Base-by-base conservation (phyloP, 2,113 vertebrate species). In the Rallus limicola region DNA sequence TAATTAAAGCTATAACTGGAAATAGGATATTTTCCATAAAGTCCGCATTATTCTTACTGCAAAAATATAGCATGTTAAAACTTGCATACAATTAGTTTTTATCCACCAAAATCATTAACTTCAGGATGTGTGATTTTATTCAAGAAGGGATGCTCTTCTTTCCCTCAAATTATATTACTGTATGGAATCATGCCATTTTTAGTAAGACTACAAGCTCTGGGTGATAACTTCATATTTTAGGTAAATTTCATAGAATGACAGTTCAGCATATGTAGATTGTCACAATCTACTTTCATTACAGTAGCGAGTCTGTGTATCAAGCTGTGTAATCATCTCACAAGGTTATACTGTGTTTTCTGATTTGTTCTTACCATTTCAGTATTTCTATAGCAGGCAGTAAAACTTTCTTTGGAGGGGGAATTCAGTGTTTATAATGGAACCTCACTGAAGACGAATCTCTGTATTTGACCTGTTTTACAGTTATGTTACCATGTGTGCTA, bases 301-400 rank as follows among this genome's bases (percentile, higher is more conserved):
- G 10, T 44, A 70, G 56, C 0, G 3, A 76, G 33, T 58, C 24
- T 77, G 23, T 56, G 6, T 81, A 44, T 88, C 18, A 72, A 55
- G 24, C 18, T 1, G 0, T 69, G 15, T 53, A 26, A 31, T 64
- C 20, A 68, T 56, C 33, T 16, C 1, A 0, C 5, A 42, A 50
- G 17, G 21, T 80, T 60, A 46, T 33, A 24, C 9, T 40, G 6
- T 53, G 15, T 78, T n/a, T 85, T 82, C 33, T 91, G 34, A 42
- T 82, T 28, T 31, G 7, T n/a, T 83, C 72, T 42, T 74, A 7
- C 13, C 23, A 14, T 58, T 91, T 56, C 18, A 82, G 18, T 18
- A 26, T 84, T 85, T n/a, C 38, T 77, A 6, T n/a, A 65, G 19
- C 16, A 71, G 77, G 24, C 11, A 34, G 71, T 55, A 55, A 19